Base-by-base conservation (phyloP, 2,113 vertebrate species). In the Cisticola juncidis region DNA sequence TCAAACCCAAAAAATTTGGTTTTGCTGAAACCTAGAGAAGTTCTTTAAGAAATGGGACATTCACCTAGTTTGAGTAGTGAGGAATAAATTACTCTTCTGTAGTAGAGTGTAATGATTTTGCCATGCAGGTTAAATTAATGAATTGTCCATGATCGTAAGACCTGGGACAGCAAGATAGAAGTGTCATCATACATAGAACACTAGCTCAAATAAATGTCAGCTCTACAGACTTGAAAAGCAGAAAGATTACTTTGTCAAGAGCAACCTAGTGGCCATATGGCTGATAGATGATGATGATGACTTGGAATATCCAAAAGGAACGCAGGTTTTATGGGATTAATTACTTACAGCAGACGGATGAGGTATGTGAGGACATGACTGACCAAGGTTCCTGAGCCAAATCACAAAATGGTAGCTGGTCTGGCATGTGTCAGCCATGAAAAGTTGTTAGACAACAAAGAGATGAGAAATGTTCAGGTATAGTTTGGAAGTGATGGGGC, bases 221-320 rank as follows among this genome's bases (percentile, higher is more conserved):
- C 44, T 73, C 28, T 42, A 40, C 22, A 81, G 58, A 25, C 58
- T 60, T 45, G 36, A 69, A 69, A 81, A 83, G 45, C 68, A 54
- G 15, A 28, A 66, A 54, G 44, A 64, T 72, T 40, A 26, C 54
- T 66, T 69, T 26, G 11, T 66, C 51, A 62, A 11, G 42, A 57
- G 35, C 1, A 0, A 9, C 26, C 38, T 50, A 53, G 51, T 73
- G 16, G 8, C 48, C 26, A 3, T 28, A 4, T n/a, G 65, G 38
- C n/a, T 60, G n/a, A 40, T 35, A 36, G n/a, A 72, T 28, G 38
- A 9, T n/a, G 18, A 26, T 33, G 60, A 33, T n/a, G 57, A 45
- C 23, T 8, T 0, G 0, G 7, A 33, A 1, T 29, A 54, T 33
- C 56, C 60, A 36, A 60, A 51, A 87, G 80, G 47, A 56, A 38